phyloP scores from a whole-genome alignment of 2,113 vertebrate genomes.

The Poeciliopsis turrubarensis region DNA sequence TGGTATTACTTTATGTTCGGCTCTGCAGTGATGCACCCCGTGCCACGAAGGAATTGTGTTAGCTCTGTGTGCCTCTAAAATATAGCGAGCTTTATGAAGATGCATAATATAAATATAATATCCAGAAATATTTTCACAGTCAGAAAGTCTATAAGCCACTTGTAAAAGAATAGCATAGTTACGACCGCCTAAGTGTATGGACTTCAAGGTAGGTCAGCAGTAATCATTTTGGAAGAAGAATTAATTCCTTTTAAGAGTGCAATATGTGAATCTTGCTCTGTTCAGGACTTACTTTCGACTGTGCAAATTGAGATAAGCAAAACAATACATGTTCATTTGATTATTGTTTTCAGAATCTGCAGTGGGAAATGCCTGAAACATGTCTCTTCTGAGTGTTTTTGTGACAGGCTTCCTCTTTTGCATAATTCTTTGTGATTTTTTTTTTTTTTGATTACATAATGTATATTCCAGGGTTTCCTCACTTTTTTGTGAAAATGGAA shows the following conservation, averaged over 20 bases:
- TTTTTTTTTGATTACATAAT: not conserved
- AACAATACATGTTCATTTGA: not conserved
- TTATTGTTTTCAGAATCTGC: not conserved
- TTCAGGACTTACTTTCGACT: not conserved
- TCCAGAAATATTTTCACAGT: not conserved
- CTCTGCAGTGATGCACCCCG: slow-evolving; percentile 1
- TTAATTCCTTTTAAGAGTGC: not conserved
- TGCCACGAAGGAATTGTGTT: not conserved
- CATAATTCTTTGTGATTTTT: not conserved
- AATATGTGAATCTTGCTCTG: not conserved
- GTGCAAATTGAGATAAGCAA: not conserved
- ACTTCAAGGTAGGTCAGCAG: not conserved
- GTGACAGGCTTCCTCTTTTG: not conserved
- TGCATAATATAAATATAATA: not conserved
- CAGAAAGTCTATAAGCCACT: not conserved
- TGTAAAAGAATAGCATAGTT: not conserved
- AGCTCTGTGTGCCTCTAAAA: not conserved
- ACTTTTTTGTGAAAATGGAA: not conserved
- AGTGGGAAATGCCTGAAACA: not conserved
- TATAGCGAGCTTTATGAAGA: not conserved
- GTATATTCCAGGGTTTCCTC: not conserved
- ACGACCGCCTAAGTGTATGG: no score
- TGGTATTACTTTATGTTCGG: slow-evolving; percentile 13
- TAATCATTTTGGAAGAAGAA: not conserved
- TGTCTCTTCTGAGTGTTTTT: not conserved